Conservation (phyloP, 2,888 invertebrate genomes). For the Andrena hattorfiana region DNA sequence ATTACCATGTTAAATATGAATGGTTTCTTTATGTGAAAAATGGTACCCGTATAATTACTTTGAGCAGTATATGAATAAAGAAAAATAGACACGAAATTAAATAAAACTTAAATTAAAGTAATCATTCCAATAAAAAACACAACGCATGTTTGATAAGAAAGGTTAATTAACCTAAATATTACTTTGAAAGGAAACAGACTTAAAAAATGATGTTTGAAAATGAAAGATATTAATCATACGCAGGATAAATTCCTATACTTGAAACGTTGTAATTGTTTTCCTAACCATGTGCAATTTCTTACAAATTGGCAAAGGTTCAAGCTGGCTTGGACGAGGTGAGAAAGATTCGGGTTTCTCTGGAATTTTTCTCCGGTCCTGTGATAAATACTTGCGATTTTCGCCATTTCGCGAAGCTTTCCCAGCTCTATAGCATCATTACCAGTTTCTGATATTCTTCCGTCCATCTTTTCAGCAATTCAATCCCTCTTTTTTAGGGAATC, state of each 20-base stretch:
- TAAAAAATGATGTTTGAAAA: background rate
- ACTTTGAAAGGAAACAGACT: too few relatives aligned
- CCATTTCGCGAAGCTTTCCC: conserved; percentile 64
- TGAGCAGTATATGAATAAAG: too few relatives aligned
- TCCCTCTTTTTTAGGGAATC: background rate
- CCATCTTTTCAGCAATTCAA: conserved; percentile 8
- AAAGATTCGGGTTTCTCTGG: conserved; percentile 74
- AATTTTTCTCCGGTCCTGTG: conserved; percentile 69
- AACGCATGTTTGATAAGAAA: too few relatives aligned
- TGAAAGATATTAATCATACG: background rate
- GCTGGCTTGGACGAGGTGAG: conserved; percentile 77
- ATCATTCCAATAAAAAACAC: too few relatives aligned
- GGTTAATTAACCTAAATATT: too few relatives aligned
- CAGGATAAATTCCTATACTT: background rate
- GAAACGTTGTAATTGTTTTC: background rate
- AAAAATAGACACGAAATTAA: too few relatives aligned
- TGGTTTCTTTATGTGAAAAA: too few relatives aligned
- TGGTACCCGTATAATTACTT: too few relatives aligned
- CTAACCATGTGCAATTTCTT: conserved; percentile 63
- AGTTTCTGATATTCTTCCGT: background rate
- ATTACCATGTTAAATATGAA: too few relatives aligned
- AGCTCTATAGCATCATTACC: conserved; percentile 66
- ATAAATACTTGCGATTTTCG: conserved; percentile 76
- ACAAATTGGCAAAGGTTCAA: conserved; percentile 78
- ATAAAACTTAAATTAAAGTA: too few relatives aligned